phyloP scores from a whole-genome alignment of 2,113 vertebrate species.

The Chinchilla lanigera region DNA sequence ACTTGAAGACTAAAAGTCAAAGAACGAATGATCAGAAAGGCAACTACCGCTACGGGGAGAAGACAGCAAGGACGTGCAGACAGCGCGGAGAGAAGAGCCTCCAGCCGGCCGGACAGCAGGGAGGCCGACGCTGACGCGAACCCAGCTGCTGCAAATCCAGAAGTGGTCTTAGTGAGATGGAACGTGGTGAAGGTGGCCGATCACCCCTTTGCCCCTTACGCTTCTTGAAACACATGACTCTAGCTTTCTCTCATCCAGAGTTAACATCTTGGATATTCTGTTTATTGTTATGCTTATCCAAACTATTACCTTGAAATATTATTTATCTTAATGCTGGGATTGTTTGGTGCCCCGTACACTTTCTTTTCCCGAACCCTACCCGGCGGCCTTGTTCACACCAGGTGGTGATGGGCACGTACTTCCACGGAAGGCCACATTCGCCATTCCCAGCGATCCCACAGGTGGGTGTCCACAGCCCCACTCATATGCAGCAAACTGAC shows the following conservation, averaged over 20 bases:
- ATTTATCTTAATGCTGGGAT: background rate
- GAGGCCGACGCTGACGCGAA: background rate
- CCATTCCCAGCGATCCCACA: background rate
- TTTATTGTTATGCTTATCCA: background rate
- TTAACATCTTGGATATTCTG: background rate
- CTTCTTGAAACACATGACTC: background rate
- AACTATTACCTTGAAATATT: background rate
- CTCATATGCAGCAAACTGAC: background rate
- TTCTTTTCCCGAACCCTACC: background rate
- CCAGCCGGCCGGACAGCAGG: background rate
- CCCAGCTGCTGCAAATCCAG: background rate
- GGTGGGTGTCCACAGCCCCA: background rate
- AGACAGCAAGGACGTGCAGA: background rate
- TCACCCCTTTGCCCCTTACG: background rate
- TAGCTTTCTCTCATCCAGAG: background rate
- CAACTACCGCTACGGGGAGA: background rate
- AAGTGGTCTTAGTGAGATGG: background rate
- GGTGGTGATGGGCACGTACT: background rate
- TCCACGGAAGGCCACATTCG: background rate
- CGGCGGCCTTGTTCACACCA: background rate
- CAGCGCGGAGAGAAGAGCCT: background rate
- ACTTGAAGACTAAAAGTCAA: background rate
- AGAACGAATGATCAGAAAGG: background rate
- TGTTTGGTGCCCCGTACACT: background rate
- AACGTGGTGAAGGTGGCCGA: fast-evolving